Base-by-base conservation (phyloP, 2,888 invertebrate species). In the Chesias legatella region DNA sequence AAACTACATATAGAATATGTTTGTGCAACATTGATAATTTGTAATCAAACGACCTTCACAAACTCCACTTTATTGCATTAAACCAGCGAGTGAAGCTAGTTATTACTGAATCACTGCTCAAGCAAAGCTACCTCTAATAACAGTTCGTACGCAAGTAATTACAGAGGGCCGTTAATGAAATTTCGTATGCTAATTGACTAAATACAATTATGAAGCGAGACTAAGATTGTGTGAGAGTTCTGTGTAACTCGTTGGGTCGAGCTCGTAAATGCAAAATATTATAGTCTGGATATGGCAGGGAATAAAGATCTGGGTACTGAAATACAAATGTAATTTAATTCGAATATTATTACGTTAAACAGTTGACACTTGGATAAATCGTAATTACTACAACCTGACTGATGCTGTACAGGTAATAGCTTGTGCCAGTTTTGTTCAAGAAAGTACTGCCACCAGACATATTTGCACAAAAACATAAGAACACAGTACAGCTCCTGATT, bases 161-260 rank as follows among this genome's bases (percentile, higher is more conserved):
- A 79, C 72, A 56, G 53, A 58, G 63, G 67, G 63, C 63, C 67
- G 73, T 79, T 76, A 82, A 84, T 81, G 74, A 69, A 70, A 79
- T 79, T 79, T 78, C 72, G 75, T 77, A 79, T 79, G 79, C 78
- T 79, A 80, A 80, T 81, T 79, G 79, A 72, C 73, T 75, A 77
- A 83, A 84, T 74, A 83, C 78, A 84, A 81, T 84, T 83, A 83
- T 76, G 78, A 60, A 68, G 72, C 66, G 65, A 59, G 64, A 58
- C 72, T 76, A 73, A 80, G 78, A 78, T 73, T 77, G 71, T 68
- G 63, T 62, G 71, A 69, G 72, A 64, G 67, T 63, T 60, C 67
- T 60, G 43, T 28, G 46, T 45, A 44, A 38, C 59, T 63, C 59
- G 40, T 35, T 42, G 27, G 36, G 34, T 43, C n/a, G 20, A 8